Evolutionary conservation across 2,888 invertebrate species (phyloP).

Genomic region (Caenorhabditis afra): DNA sequence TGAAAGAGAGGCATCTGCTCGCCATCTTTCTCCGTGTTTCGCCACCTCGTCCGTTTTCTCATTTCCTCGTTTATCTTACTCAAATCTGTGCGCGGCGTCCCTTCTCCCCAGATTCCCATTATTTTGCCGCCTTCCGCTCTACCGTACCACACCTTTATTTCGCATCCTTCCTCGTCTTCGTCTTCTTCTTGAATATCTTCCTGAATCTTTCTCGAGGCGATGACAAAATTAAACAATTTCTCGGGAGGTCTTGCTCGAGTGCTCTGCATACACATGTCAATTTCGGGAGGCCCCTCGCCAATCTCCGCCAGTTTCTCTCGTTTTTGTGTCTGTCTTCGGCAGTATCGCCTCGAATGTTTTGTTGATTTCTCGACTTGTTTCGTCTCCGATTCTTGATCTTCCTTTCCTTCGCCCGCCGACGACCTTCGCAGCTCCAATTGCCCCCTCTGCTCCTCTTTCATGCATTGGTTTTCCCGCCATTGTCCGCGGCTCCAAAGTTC

Average conservation of each 20-base stretch:
- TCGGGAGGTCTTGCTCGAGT: slow-evolving; percentile 45
- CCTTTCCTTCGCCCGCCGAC: no score
- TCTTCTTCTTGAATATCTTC: background rate
- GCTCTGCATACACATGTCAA: slow-evolving; percentile 56
- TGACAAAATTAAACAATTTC: slow-evolving; percentile 28
- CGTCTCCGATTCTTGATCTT: slow-evolving; percentile 19
- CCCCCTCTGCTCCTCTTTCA: slow-evolving; percentile 36
- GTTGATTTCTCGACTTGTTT: slow-evolving; percentile 11
- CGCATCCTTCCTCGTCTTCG: background rate
- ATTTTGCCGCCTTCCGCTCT: background rate
- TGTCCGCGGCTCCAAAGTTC: slow-evolving; percentile 28
- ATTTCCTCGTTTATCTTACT: slow-evolving; percentile 1
- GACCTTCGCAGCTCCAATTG: slow-evolving; percentile 19
- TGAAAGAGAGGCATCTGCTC: background rate
- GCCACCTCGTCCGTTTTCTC: background rate
- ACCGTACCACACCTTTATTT: background rate
- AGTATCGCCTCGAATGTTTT: slow-evolving; percentile 9
- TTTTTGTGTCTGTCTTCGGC: slow-evolving; percentile 1
- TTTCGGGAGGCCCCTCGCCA: slow-evolving; percentile 9
- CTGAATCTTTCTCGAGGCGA: background rate
- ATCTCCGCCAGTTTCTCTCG: slow-evolving; percentile 15
- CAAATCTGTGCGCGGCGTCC: background rate
- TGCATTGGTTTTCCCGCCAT: slow-evolving; percentile 12
- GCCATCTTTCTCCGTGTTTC: background rate
- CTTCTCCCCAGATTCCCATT: background rate